These are phyloP conservation scores for Oxyscelio sp. DNA, from an alignment of 2,888 invertebrate genomes.

Conservation along the genomic window DNA sequence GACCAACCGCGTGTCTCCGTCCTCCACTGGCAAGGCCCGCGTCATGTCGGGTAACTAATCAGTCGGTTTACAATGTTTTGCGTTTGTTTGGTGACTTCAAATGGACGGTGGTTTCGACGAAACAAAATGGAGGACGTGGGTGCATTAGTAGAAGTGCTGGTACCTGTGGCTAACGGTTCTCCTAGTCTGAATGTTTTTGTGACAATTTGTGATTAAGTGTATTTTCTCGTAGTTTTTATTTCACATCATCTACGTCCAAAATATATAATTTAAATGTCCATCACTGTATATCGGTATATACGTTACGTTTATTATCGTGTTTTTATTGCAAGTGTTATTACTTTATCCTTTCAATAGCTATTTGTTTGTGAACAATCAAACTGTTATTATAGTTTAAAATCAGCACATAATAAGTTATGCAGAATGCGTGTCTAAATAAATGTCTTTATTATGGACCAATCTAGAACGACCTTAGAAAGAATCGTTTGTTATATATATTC, in stretches of 20 bases:
- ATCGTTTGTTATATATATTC: conserved; percentile 67
- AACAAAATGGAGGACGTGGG: conserved; percentile 59
- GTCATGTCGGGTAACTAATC: too few relatives aligned
- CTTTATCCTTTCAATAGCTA: conserved; percentile 25
- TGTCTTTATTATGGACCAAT: conserved; percentile 63
- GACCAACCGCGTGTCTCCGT: too few relatives aligned
- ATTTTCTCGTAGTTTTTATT: too few relatives aligned
- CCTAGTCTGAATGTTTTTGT: neutral
- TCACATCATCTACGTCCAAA: too few relatives aligned
- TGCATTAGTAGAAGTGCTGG: conserved; percentile 40
- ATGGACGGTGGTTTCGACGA: conserved; percentile 55
- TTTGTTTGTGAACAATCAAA: neutral
- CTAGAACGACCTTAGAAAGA: conserved; percentile 79
- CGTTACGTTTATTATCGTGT: too few relatives aligned
- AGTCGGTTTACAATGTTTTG: neutral
- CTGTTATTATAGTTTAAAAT: conserved; percentile 37
- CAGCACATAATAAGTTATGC: conserved; percentile 15
- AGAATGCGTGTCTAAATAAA: conserved; percentile 35
- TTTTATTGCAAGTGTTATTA: neutral
- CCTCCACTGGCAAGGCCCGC: too few relatives aligned
- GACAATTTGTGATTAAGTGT: neutral
- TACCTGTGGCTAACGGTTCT: conserved; percentile 1
- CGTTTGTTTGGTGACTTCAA: conserved; percentile 2
- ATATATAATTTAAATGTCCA: too few relatives aligned
- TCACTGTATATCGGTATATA: too few relatives aligned